Conservation (phyloP, 2,888 invertebrate genomes). For the Drosophila fulvimacula region DNA sequence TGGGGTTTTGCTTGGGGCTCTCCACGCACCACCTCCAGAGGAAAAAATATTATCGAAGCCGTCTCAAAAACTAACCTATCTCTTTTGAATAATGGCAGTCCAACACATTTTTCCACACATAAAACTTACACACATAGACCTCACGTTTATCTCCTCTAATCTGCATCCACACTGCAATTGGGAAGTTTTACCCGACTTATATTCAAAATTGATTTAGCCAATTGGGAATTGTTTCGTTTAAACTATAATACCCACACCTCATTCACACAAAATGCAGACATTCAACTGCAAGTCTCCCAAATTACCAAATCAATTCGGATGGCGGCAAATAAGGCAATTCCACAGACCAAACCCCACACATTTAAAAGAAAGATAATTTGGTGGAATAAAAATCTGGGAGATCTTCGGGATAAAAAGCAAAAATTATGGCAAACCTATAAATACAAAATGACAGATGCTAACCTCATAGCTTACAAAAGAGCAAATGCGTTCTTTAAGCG, state of each 20-base stretch:
- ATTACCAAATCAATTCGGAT: background rate
- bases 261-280: background rate
- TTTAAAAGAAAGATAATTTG: background rate
- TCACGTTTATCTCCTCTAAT: slow-evolving; percentile 24
- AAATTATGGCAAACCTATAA: slow-evolving; percentile 19
- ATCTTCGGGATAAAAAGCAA: slow-evolving; percentile 17
- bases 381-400: slow-evolving; percentile 10
- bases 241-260: slow-evolving; percentile 9
- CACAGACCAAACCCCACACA: background rate
- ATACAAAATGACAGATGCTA: slow-evolving; percentile 19
- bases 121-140: slow-evolving; percentile 27
- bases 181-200: slow-evolving; percentile 12
- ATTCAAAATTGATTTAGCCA: slow-evolving; percentile 3
- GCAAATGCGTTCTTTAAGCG: slow-evolving; percentile 30
- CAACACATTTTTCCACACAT: slow-evolving; percentile 20
- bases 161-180: slow-evolving; percentile 23
- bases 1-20: slow-evolving; percentile 34
- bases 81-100: background rate
- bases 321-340: background rate
- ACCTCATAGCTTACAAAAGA: slow-evolving; percentile 26
- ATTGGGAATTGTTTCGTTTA: slow-evolving; percentile 10
- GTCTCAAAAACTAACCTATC: background rate
- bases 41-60: slow-evolving; percentile 20
- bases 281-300: background rate
- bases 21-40: slow-evolving; percentile 12